Conservation (phyloP, 2,113 vertebrate genomes). For the Mixornis gularis region DNA sequence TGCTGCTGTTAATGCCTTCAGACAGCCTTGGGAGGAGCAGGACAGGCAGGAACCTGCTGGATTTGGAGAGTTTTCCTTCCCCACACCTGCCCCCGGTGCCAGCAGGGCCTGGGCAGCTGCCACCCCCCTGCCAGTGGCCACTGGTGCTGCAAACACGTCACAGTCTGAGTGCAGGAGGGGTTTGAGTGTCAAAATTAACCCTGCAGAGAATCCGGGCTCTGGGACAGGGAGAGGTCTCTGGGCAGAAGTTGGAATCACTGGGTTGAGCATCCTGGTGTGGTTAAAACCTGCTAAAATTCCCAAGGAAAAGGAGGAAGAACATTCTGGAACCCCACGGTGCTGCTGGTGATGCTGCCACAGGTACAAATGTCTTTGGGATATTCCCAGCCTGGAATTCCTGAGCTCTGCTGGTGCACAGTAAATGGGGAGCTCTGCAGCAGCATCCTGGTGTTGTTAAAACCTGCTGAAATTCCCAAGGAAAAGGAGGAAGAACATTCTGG, state of each 20-base stretch:
- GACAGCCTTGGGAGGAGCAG: background rate
- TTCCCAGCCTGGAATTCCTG: too few species aligned
- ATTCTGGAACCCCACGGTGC: too few species aligned
- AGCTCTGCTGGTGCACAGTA: too few species aligned
- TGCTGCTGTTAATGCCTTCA: background rate
- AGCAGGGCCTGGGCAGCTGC: background rate
- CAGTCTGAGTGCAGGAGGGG: background rate
- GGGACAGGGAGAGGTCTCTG: background rate
- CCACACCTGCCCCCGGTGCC: background rate
- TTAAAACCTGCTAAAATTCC: background rate
- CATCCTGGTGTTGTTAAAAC: too few species aligned
- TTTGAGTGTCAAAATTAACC: background rate
- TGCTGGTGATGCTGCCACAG: too few species aligned
- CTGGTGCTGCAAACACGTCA: background rate
- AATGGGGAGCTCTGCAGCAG: too few species aligned
- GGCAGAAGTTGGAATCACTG: fast-evolving
- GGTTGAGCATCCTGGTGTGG: background rate
- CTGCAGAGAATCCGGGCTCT: fast-evolving
- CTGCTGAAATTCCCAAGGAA: too few species aligned
- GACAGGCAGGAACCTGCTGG: background rate
- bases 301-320: background rate
- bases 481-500: too few species aligned
- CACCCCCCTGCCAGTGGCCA: background rate
- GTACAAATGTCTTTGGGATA: too few species aligned
- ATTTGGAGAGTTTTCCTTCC: background rate